Percentiles rank a stretch among this genome's conserved stretches.
Evolutionary conservation across 1,140 invertebrate genomes (phyloP).

Genomic region (Drosophila pectinifera): DNA sequence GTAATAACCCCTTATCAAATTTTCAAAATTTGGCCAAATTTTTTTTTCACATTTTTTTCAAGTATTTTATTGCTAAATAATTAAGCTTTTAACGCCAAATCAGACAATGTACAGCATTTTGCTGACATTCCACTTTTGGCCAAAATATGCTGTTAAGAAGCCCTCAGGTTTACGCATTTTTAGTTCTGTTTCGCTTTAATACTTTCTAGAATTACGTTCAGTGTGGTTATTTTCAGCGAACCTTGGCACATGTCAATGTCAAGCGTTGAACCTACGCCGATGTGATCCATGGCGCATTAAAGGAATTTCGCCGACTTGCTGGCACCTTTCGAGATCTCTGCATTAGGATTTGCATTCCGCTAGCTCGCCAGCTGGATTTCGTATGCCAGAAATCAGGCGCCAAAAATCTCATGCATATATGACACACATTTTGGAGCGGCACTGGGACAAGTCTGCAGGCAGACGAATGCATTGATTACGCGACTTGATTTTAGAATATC

Average conservation of each 20-base stretch:
- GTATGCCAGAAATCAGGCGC: conserved; percentile 61
- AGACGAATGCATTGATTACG: conserved; percentile 65
- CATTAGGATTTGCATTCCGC: conserved; percentile 68
- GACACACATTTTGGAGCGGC: conserved; percentile 56
- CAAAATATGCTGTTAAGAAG: too few relatives aligned
- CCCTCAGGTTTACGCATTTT: too few relatives aligned
- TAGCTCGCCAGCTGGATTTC: conserved; percentile 19
- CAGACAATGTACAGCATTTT: too few relatives aligned
- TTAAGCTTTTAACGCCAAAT: too few relatives aligned
- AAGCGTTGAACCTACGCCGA: conserved; percentile 59
- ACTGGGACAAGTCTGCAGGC: conserved; percentile 51
- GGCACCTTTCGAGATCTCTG: conserved; percentile 69
- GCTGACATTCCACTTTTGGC: too few relatives aligned
- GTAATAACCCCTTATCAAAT: too few relatives aligned
- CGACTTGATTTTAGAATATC: conserved; percentile 64
- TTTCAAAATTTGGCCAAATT: too few relatives aligned
- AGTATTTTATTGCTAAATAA: too few relatives aligned
- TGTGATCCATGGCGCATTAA: conserved; percentile 52
- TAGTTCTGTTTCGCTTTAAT: too few relatives aligned
- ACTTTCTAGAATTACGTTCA: not conserved
- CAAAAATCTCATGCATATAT: conserved; percentile 78
- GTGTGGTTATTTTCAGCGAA: conserved; percentile 3
- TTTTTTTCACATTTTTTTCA: too few relatives aligned
- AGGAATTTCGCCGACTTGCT: conserved; percentile 76
- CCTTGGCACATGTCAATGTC: conserved; percentile 76